Evolutionary conservation across 2,888 invertebrate species (phyloP).

Genomic region (Onchidella celtica): DNA sequence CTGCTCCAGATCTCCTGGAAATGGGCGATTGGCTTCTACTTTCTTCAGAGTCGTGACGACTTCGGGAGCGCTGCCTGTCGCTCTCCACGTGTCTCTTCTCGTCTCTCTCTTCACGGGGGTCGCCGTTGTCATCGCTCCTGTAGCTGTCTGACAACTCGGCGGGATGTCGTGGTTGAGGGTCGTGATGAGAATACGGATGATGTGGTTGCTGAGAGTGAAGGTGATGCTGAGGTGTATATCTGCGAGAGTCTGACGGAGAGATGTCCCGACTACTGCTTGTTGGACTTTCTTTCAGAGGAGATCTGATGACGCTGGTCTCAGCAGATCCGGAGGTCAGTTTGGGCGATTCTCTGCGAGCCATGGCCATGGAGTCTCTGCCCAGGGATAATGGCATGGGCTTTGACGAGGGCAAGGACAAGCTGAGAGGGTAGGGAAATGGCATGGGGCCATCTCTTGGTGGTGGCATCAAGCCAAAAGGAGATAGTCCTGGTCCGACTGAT

Average conservation of each 20-base stretch:
- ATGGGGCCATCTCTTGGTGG: slow-evolving; percentile 27
- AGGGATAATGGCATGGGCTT: slow-evolving; percentile 20
- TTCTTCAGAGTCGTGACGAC: slow-evolving; percentile 1
- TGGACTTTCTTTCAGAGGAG: slow-evolving; percentile 27
- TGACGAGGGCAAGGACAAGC: slow-evolving; percentile 26
- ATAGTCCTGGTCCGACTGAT: slow-evolving; percentile 21
- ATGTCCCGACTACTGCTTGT: slow-evolving; percentile 9
- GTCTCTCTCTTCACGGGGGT: background rate
- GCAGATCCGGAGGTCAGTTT: background rate
- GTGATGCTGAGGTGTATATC: background rate
- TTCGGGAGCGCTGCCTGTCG: background rate
- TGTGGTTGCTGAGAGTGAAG: background rate
- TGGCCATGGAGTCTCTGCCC: background rate
- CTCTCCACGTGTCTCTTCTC: background rate
- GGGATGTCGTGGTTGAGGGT: background rate
- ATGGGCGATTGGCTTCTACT: slow-evolving; percentile 36
- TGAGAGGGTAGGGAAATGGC: slow-evolving; percentile 37
- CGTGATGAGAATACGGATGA: slow-evolving; percentile 3
- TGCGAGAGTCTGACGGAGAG: slow-evolving; percentile 19
- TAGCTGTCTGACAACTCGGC: slow-evolving; percentile 12
- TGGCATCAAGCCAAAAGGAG: slow-evolving; percentile 42
- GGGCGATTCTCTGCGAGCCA: slow-evolving; percentile 16
- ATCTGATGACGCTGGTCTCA: slow-evolving; percentile 38
- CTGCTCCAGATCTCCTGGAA: background rate
- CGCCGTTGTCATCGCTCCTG: background rate